Evolutionary conservation across 2,797 vertebrate genomes (phyloP), one percentile per base, ranked within the genome.

Genomic region (Fratercula arctica): DNA sequence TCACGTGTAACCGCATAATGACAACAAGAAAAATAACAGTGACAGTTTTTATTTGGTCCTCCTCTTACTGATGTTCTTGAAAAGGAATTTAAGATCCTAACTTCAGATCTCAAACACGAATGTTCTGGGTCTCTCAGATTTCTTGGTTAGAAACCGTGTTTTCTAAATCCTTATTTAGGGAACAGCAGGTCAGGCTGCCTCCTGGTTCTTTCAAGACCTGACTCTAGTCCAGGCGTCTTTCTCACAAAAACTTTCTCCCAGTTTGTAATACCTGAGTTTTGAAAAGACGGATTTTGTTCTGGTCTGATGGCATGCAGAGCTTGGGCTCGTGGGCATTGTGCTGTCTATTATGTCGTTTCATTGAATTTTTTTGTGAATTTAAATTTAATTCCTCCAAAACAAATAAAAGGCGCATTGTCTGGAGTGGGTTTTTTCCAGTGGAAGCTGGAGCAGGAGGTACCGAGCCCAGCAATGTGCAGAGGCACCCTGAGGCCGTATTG

Each of bases 21-120:
- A 82, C 90, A 95, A 87, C 81, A 87, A 66, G 96, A 61, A 84
- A 95, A 94, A 78, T 60, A 94, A 72, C 80, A 76, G n/a, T 78
- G 77, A 88, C 92, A 90, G 66, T 84, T 94, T 94, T 90, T 68
- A 72, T 95, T 95, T 90, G 61, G 69, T 88, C 53, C 75, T 86
- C 61, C 73, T 89, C 79, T 90, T 86, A 91, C 89, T 84, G 76
- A 79, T 72, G 43, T 37, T 92, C 80, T 79, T 39, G 70, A 85
- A 92, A 82, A 84, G 43, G 85, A 86, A 69, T 91, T 87, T 68
- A 78, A 90, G 48, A 48, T 90, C 83, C 69, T 11, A 63, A 50
- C 76, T 79, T 73, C 0, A 14, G 24, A 43, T 69, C 50, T 90
- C 57, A 33, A 41, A 3, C 5, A 33, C 1, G 3, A 77, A 81